Evolutionary conservation across 1,140 invertebrate species (phyloP).

Genomic region (Ruditapes philippinarum): DNA sequence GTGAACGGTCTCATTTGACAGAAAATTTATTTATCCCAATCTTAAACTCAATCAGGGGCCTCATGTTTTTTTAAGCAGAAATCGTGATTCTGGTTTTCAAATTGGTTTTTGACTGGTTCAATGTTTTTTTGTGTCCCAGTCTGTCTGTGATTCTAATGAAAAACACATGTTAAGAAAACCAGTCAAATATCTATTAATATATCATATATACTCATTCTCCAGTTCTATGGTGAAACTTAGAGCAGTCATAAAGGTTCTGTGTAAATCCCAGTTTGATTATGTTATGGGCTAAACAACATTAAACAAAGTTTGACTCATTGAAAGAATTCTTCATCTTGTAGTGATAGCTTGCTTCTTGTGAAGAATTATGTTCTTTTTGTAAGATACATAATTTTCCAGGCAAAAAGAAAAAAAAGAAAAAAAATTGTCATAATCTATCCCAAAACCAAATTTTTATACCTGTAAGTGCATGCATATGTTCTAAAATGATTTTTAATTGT

Average conservation of each 20-base stretch:
- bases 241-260: neutral
- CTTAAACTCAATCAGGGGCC: conserved; percentile 40
- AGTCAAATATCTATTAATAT: conserved; percentile 69
- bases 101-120: conserved; percentile 68
- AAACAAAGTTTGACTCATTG: too few species aligned
- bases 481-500: too few species aligned
- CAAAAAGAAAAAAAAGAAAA: too few species aligned
- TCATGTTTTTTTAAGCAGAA: conserved; percentile 34
- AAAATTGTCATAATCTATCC: too few species aligned
- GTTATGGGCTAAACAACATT: too few species aligned
- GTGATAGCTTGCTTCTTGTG: too few species aligned
- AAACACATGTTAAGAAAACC: conserved; percentile 56
- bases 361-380: too few species aligned
- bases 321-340: too few species aligned
- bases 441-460: too few species aligned
- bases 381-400: too few species aligned
- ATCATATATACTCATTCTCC: conserved; percentile 42
- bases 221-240: neutral
- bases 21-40: conserved; percentile 41
- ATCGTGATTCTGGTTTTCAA: conserved; percentile 57
- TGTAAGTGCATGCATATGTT: too few species aligned
- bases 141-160: conserved; percentile 58
- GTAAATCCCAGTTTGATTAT: too few species aligned
- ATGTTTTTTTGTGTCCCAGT: conserved; percentile 63
- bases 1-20: neutral